Evolutionary conservation across 2,113 vertebrate species (phyloP), one percentile per base, ranked within the genome.

Genomic region (Ochotona princeps): DNA sequence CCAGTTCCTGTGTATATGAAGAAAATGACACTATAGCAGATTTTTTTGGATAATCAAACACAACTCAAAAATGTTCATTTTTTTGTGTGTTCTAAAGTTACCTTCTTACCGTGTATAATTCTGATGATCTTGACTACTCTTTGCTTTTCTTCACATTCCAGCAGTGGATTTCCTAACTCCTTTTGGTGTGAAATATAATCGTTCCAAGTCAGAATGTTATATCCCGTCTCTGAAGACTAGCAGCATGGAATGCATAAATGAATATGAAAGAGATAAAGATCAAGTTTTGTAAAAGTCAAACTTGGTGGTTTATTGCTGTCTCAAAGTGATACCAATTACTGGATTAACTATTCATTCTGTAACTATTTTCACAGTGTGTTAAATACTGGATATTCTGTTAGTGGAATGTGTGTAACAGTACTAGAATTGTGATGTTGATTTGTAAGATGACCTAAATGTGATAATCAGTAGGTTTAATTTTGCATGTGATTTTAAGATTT

Each of bases 131-230:
- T 83, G 69, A 61, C 32, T 87, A 15, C 35, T 92, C 0, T 78
- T 89, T 63, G 67, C 35, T 35, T 84, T 78, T 81, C 23, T 86
- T 5, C 25, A 63, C 23, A 76, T 90, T 57, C 11, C 11, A 65
- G 38, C 7, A 75, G 60, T 17, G 89, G 25, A 69, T 81, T 89
- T 21, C 5, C 8, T 25, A 65, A 18, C 32, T 61, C 51, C 25
- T 57, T 83, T 32, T 90, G 28, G 35, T 72, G n/a, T 90, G 44
- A 93, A 78, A 87, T 78, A 51, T 8, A 78, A 20, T 86, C 38
- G 8, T 1, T 81, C 61, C 67, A 81, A 85, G 7, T 90, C 75
- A 60, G 60, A 89, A 73, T 70, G 69, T 57, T 76, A 20, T 65
- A 70, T 82, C 51, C 70, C 69, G 72, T 87, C 54, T 47, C 44